Percentiles rank a stretch among this genome's conserved stretches.
These are phyloP conservation scores for Taxidea taxus DNA, from an alignment of 2,113 vertebrate genomes.

Conservation along the genomic window DNA sequence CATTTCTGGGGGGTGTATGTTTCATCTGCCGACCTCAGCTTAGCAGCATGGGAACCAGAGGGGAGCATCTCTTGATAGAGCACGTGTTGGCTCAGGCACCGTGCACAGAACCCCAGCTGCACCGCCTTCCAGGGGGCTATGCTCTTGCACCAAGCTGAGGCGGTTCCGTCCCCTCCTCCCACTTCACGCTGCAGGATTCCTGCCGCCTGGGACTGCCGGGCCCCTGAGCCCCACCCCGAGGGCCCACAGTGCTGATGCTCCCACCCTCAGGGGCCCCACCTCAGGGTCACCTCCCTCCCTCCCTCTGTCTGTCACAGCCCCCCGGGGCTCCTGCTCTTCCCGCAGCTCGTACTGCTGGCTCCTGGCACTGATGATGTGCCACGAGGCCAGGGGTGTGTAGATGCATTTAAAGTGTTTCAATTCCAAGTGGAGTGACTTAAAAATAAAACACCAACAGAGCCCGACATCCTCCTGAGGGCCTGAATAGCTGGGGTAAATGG, in stretches of 20 bases:
- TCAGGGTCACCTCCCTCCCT: neutral
- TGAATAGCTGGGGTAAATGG: neutral
- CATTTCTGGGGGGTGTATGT: neutral
- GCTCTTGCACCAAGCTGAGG: neutral
- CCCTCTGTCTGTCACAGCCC: neutral
- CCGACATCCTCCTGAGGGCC: neutral
- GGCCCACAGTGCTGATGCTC: neutral
- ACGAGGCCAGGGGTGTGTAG: fast-evolving
- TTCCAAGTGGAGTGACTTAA: neutral
- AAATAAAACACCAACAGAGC: neutral
- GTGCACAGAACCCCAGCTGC: neutral
- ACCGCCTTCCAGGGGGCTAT: neutral
- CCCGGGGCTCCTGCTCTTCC: too few relatives aligned
- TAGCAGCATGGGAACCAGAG: neutral
- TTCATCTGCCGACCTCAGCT: neutral
- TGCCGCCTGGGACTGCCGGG: too few relatives aligned
- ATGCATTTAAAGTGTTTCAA: neutral
- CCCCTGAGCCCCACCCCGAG: too few relatives aligned
- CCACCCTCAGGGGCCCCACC: too few relatives aligned
- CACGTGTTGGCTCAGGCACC: neutral
- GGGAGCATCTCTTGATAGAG: neutral
- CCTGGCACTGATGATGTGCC: neutral
- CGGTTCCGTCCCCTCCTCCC: too few relatives aligned
- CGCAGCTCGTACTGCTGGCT: neutral
- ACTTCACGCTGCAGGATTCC: neutral